These are phyloP conservation scores for Oryzias dopingdopingensis DNA, from an alignment of 2,797 vertebrate genomes.

Conservation along the genomic window DNA sequence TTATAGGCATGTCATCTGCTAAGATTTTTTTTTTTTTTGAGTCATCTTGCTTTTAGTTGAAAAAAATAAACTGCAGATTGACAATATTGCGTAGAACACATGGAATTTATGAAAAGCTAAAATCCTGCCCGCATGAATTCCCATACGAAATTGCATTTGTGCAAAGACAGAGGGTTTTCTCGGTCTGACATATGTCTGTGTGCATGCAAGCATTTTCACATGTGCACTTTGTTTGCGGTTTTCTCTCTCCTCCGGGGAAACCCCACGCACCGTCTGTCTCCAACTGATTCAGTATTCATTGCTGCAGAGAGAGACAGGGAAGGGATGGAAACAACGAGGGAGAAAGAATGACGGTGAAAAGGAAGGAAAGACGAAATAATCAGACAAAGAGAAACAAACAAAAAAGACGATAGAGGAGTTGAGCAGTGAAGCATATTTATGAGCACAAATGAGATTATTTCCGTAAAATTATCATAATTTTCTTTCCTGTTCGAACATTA, in stretches of 20 bases:
- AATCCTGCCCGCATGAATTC: constrained; percentile 15
- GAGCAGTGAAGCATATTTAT: neutral
- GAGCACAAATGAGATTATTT: too few relatives aligned
- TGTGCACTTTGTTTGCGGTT: constrained; percentile 15
- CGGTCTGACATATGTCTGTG: constrained; percentile 40
- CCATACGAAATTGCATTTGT: constrained; percentile 1
- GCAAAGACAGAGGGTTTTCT: constrained; percentile 27
- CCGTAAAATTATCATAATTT: constrained; percentile 6
- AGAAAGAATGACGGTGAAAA: neutral
- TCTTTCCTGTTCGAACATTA: neutral
- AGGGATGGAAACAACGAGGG: neutral
- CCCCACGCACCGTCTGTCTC: constrained; percentile 66
- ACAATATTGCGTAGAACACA: constrained; percentile 50
- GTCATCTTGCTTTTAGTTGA: constrained; percentile 21
- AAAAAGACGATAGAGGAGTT: neutral
- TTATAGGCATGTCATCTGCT: constrained; percentile 23
- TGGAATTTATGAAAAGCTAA: constrained; percentile 37
- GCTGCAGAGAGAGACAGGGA: constrained; percentile 21
- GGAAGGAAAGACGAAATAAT: neutral
- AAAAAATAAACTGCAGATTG: constrained; percentile 50
- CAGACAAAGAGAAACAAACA: neutral
- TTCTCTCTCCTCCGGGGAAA: constrained; percentile 46
- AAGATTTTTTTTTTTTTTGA: constrained; percentile 3
- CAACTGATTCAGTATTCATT: constrained; percentile 43
- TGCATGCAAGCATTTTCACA: constrained; percentile 6